A percentile compares a stretch with the other conserved stretches of the same genome.
These are phyloP conservation scores for Phymatocera aterrima DNA, from an alignment of 2,888 invertebrate genomes.

Conservation along the genomic window DNA sequence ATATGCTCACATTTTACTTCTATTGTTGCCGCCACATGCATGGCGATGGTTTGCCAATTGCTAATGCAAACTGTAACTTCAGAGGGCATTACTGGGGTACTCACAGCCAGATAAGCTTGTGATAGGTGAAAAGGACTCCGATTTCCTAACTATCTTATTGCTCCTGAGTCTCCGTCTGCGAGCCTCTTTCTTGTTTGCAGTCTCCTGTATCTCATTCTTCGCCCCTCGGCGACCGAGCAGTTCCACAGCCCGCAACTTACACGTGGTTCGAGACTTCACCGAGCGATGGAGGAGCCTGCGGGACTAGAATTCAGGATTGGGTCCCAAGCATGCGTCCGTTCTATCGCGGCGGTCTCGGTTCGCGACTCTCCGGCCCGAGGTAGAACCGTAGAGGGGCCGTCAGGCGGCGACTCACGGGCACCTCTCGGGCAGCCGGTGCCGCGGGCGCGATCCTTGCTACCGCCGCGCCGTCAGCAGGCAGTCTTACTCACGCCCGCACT, in stretches of 20 bases:
- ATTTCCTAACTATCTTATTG: not conserved
- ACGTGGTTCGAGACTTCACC: constrained; percentile 30
- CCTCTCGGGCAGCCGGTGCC: constrained; percentile 35
- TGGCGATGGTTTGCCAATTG: too few relatives aligned
- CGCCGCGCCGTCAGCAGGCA: constrained; percentile 61
- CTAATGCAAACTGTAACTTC: too few relatives aligned
- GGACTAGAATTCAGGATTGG: constrained; percentile 11
- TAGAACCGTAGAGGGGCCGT: constrained; percentile 49
- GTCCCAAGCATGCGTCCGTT: constrained; percentile 22
- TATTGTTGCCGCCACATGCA: too few relatives aligned
- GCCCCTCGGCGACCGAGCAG: constrained; percentile 20
- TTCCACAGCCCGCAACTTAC: not conserved
- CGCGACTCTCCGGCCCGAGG: constrained; percentile 23
- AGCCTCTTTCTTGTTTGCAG: not conserved
- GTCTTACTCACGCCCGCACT: constrained; percentile 69
- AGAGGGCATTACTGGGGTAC: too few relatives aligned
- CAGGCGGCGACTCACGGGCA: constrained; percentile 39
- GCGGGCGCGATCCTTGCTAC: constrained; percentile 57
- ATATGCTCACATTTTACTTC: too few relatives aligned
- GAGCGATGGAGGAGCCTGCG: constrained; percentile 35
- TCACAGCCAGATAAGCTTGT: too few relatives aligned
- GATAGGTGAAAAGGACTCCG: not conserved
- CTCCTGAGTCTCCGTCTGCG: not conserved
- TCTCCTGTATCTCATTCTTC: not conserved
- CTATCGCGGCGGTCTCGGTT: constrained; percentile 20